Conservation (phyloP, 2,113 vertebrate genomes). For the Bos javanicus region DNA sequence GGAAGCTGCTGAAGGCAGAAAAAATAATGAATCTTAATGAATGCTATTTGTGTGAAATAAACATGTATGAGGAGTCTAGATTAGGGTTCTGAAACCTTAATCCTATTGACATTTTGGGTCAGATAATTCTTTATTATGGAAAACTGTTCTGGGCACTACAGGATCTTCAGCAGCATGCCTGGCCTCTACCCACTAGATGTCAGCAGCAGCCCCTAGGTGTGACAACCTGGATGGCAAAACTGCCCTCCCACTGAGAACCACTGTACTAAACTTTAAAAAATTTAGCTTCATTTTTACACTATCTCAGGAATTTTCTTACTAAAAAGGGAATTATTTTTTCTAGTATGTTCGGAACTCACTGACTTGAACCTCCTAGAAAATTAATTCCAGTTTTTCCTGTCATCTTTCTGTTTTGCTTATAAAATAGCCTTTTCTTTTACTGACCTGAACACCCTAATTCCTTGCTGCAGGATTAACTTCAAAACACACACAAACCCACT, state of each 20-base stretch:
- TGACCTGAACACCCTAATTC: neutral
- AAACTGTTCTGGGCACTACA: neutral
- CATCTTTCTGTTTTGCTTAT: neutral
- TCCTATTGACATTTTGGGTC: neutral
- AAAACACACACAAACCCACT: neutral
- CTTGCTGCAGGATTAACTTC: neutral
- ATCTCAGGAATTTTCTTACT: neutral
- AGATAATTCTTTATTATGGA: neutral
- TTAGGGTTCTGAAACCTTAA: neutral
- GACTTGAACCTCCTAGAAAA: constrained; percentile 7
- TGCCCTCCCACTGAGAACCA: neutral
- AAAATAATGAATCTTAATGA: neutral
- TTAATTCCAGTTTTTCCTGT: neutral
- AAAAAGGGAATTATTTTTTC: neutral
- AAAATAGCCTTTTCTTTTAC: neutral
- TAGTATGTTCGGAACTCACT: neutral
- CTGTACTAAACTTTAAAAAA: neutral
- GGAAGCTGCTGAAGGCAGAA: neutral
- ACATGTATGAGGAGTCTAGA: neutral
- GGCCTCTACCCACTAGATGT: neutral
- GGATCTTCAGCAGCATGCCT: neutral
- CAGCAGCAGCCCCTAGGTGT: neutral
- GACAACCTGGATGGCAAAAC: neutral
- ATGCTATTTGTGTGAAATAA: neutral
- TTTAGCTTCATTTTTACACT: neutral